These are phyloP conservation scores for Trididemnum miniatum DNA, from an alignment of 23 tunicate genomes.

Conservation along the genomic window DNA sequence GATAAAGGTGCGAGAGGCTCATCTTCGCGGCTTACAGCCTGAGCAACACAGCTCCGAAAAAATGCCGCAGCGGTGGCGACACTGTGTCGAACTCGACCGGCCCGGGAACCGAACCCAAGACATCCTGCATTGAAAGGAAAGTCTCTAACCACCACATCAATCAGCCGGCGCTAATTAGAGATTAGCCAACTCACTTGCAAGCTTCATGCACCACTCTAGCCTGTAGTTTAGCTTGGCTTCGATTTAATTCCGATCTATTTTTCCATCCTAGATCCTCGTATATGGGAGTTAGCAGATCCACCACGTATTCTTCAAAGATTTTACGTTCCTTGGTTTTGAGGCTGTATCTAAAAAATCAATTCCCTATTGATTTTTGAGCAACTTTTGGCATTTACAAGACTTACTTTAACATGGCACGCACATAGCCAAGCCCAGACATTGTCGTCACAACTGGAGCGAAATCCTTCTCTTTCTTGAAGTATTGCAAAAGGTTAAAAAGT, in stretches of 20 bases:
- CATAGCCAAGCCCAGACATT: conserved; percentile 14
- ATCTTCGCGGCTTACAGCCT: too few relatives aligned
- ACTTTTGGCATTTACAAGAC: too few relatives aligned
- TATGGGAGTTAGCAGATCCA: conserved; percentile 10
- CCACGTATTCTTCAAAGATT: conserved; percentile 13
- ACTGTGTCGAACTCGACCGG: too few relatives aligned
- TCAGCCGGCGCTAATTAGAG: too few relatives aligned
- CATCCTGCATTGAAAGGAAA: too few relatives aligned
- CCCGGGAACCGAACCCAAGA: too few relatives aligned
- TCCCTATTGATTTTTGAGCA: too few relatives aligned
- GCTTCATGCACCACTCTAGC: not conserved
- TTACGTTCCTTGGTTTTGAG: not conserved
- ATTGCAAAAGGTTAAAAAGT: conserved; percentile 42
- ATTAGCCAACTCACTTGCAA: conserved; percentile 51
- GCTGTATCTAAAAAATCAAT: conserved; percentile 3
- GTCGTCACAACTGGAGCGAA: conserved; percentile 38
- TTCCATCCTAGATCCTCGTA: conserved; percentile 58
- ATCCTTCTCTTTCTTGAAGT: conserved; percentile 42
- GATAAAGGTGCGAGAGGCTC: too few relatives aligned
- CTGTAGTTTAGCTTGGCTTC: conserved; percentile 38
- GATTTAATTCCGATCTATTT: not conserved
- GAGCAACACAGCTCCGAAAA: too few relatives aligned
- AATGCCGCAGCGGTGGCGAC: too few relatives aligned
- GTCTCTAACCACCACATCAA: too few relatives aligned
- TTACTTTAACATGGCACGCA: conserved; percentile 34